A percentile compares a stretch with the other conserved stretches of the same genome.
Evolutionary conservation across 2,113 vertebrate genomes (phyloP).

Genomic region (Scortum barcoo): DNA sequence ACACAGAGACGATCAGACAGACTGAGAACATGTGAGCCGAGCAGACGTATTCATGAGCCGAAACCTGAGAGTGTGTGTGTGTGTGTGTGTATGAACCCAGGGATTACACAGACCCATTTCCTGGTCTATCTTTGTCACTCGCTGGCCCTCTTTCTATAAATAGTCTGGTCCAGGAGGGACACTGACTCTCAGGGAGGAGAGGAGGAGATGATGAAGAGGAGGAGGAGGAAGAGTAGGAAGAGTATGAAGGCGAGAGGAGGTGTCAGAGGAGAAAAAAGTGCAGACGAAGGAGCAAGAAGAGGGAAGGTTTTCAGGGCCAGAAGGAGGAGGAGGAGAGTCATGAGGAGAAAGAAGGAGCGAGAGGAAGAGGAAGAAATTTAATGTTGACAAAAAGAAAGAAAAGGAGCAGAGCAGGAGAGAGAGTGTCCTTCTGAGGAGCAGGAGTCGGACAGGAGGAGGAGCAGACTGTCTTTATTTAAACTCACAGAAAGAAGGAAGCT

Average conservation of each 20-base stretch:
- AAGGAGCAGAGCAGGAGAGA: no score
- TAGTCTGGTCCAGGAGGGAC: slow-evolving; percentile 61
- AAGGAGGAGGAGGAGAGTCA: neutral
- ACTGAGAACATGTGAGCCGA: neutral
- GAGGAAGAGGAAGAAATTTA: neutral
- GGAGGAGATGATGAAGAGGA: slow-evolving; percentile 5
- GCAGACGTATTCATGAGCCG: neutral
- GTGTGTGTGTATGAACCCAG: slow-evolving; percentile 48
- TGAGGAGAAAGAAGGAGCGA: no score
- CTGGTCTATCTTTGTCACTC: slow-evolving; percentile 76
- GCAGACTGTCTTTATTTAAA: neutral
- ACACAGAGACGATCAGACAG: neutral
- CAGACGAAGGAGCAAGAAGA: neutral
- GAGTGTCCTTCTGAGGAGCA: neutral
- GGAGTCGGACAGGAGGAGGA: neutral
- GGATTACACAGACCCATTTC: slow-evolving; percentile 81
- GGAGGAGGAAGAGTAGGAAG: neutral
- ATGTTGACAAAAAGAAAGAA: neutral
- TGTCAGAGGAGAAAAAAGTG: neutral
- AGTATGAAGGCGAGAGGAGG: neutral
- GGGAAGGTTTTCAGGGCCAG: neutral
- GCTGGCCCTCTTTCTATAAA: slow-evolving; percentile 77
- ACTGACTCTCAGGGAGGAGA: slow-evolving; percentile 16
- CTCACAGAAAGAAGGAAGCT: no score
- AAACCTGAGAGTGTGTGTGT: slow-evolving; percentile 20